Evolutionary conservation across 2,113 vertebrate species (phyloP), one percentile per base, ranked within the genome.

Genomic region (Grammomys dolichurus): DNA sequence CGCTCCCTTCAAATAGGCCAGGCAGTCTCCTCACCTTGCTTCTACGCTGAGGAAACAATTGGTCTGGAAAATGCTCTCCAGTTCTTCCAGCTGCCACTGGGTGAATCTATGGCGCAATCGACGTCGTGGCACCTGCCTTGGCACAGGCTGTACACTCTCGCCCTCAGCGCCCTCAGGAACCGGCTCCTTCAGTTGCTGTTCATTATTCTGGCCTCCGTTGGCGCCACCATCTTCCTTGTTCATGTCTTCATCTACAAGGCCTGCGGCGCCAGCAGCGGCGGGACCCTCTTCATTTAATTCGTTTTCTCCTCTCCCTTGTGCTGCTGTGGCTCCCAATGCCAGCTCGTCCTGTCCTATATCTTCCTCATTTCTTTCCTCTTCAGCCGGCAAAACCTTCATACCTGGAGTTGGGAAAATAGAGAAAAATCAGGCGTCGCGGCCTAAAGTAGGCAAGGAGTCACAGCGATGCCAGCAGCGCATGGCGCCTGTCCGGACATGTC

Each of bases 11-110:
- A 63, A 63, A 28, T 28, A 63, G 26, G 58, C 58, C 1, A 22
- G n/a, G 81, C 58, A 63, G 43, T 43, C 60, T 63, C 81, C 81
- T 84, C n/a, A 84, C 81, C 81, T 84, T 63, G 81, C 81, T 84
- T 43, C 14, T 16, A 31, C 1, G 40, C 81, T 63, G n/a, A 60
- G 6, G 24, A 17, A 63, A 58, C 2, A 2, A 43, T 46, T 84
- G 22, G 7, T 7, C 58, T 31, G 54, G 81, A 63, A 84, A 63
- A 84, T 84, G 24, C 13, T 40, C 58, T 84, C 58, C 22, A 84
- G 81, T 43, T 84, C 81, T 24, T 31, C 24, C 24, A 84, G 24
- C 58, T 84, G 81, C 81, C 56, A 60, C 81, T 43, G 81, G 40
- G 56, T 82, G 14, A 84, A 84, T 43, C 24, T 63, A 5, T 84